phyloP scores from a whole-genome alignment of 2,888 invertebrate genomes.

The Pristionchus fissidentatus region DNA sequence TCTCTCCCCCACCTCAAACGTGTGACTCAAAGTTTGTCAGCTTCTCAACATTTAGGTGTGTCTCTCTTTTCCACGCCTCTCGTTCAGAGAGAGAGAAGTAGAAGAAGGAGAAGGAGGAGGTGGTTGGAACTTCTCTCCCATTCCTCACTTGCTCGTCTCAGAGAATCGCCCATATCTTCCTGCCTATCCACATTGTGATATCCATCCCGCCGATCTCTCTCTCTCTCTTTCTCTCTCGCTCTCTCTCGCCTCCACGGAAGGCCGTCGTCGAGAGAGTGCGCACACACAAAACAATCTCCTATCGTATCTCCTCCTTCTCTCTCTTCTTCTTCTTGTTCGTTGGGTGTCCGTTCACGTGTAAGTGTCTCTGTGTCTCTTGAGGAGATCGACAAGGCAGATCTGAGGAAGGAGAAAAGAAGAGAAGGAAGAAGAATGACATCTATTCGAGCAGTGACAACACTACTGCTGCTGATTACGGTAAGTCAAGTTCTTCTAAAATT shows the following conservation, averaged over 20 bases:
- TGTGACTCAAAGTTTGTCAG: slow-evolving; percentile 37
- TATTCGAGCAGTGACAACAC: not conserved
- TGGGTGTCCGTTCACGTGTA: not conserved
- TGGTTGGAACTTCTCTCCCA: not conserved
- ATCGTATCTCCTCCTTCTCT: not conserved
- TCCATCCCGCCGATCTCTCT: not conserved
- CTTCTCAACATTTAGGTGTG: slow-evolving; percentile 26
- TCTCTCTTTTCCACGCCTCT: slow-evolving; percentile 3
- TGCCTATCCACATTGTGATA: not conserved
- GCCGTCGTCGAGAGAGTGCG: not conserved
- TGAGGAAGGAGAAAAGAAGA: slow-evolving; percentile 9
- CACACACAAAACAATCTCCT: not conserved
- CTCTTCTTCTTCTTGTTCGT: not conserved
- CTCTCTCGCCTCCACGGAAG: not conserved
- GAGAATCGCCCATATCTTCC: not conserved
- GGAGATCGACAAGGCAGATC: slow-evolving; percentile 5
- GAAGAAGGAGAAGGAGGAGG: not conserved
- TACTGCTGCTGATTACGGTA: slow-evolving; percentile 2
- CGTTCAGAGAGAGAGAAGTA: not conserved
- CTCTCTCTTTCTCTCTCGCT: not conserved
- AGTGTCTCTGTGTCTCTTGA: not conserved
- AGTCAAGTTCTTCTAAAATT: not conserved
- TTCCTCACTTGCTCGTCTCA: not conserved
- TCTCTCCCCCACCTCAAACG: not conserved
- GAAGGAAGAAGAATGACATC: not conserved